A percentile compares a stretch with the other conserved stretches of the same genome.
These are phyloP conservation scores for Harpagoxenus sublaevis DNA, from an alignment of 2,888 invertebrate genomes.

Conservation along the genomic window DNA sequence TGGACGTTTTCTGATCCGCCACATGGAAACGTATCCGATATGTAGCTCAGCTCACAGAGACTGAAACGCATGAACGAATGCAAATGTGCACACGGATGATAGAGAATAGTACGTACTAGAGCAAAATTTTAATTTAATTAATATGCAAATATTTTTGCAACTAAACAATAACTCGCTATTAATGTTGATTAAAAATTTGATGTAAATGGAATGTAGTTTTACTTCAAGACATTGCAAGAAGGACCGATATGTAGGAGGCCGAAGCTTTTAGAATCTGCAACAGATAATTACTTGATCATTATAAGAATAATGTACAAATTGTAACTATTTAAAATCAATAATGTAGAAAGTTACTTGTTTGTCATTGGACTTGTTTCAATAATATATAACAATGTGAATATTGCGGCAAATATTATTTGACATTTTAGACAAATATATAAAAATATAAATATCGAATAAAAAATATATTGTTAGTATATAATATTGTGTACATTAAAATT, in stretches of 20 bases:
- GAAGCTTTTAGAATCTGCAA: conserved; percentile 66
- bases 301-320: not conserved
- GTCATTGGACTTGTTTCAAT: too few species aligned
- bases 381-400: not conserved
- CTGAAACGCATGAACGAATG: too few species aligned
- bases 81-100: too few species aligned
- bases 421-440: not conserved
- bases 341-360: not conserved
- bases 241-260: conserved; percentile 59
- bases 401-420: not conserved
- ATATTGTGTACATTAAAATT: too few species aligned
- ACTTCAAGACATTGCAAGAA: conserved; percentile 55
- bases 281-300: conserved; percentile 2
- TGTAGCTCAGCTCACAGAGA: too few species aligned
- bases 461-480: not conserved
- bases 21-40: too few species aligned
- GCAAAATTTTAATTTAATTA: too few species aligned
- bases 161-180: too few species aligned
- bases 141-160: too few species aligned
- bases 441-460: not conserved
- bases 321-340: not conserved
- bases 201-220: not conserved
- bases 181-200: too few species aligned
- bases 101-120: too few species aligned
- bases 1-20: too few species aligned